Base-by-base conservation (phyloP, 2,113 vertebrate species). In the Syngnathus typhle region DNA sequence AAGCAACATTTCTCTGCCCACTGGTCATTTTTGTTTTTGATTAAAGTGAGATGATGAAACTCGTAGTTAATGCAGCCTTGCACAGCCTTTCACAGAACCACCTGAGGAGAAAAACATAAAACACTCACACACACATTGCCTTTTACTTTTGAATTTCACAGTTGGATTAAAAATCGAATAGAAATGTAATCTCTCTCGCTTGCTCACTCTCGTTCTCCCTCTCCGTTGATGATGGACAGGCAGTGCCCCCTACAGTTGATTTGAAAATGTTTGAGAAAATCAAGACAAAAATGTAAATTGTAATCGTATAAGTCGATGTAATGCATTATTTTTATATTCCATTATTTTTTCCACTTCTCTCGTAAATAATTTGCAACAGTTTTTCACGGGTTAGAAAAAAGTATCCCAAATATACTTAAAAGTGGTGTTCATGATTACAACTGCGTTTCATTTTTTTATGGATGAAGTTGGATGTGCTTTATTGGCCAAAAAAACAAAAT, bases 81-180 rank as follows among this genome's bases (percentile, higher is more conserved):
- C 64, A 32, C 13, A 19, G 65, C 59, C 65, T 83, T 74, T 78
- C 79, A 75, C 65, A 77, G 76, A 73, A 71, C 52, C 74, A 81
- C 74, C 72, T 80, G 71, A 74, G 70, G 73, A 81, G 49, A 72
- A 69, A 73, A 81, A 78, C 41, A 43, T 23, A 77, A 71, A 43
- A 55, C 23, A 15, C 54, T 4, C n/a, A 1, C 51, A 5, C 19
- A 23, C 51, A 54, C 51, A 54, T 71, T 68, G 72, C 65, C 75
- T 85, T 83, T 88, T 83, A 80, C 71, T 85, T 84, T 76, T 80
- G 69, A 82, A 88, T 88, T 86, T 88, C 82, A 89, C 88, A 87
- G 82, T 81, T 86, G 84, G 82, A 89, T 87, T 87, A 85, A 84
- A 84, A 78, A 74, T 72, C 78, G 79, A 85, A 88, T 77, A 83